These are phyloP conservation scores for Protaetia brevitarsis DNA, from an alignment of 1,140 invertebrate species.

Conservation along the genomic window DNA sequence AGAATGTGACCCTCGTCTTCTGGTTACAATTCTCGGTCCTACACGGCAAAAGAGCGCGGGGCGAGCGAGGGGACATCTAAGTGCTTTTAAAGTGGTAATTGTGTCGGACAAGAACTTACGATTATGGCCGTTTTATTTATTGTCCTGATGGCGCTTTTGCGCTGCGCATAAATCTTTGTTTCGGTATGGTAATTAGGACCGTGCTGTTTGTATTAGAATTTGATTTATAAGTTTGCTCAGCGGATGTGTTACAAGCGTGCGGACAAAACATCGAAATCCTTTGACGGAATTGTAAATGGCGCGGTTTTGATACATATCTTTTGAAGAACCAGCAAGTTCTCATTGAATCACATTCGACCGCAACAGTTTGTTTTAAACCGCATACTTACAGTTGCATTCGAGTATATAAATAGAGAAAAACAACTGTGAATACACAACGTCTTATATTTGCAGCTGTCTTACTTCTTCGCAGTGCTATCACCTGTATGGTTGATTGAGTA, in stretches of 20 bases:
- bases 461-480: no score
- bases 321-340: not conserved
- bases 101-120: constrained; percentile 23
- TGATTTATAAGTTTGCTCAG: constrained; percentile 21
- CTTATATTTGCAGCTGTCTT: no score
- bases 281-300: not conserved
- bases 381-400: no score
- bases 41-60: not conserved
- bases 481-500: no score
- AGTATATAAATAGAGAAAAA: no score
- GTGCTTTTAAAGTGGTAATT: constrained; percentile 23
- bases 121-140: constrained; percentile 20
- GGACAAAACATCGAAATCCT: not conserved
- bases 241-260: not conserved
- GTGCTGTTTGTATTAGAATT: not conserved
- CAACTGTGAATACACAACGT: no score
- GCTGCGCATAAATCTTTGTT: not conserved
- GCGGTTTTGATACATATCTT: not conserved
- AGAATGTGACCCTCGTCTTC: constrained; percentile 20
- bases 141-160: not conserved
- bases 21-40: constrained; percentile 9
- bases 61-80: not conserved
- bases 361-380: no score
- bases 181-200: not conserved
- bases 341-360: no score